Base-by-base conservation (phyloP, 2,113 vertebrate species). In the Rynchops niger region DNA sequence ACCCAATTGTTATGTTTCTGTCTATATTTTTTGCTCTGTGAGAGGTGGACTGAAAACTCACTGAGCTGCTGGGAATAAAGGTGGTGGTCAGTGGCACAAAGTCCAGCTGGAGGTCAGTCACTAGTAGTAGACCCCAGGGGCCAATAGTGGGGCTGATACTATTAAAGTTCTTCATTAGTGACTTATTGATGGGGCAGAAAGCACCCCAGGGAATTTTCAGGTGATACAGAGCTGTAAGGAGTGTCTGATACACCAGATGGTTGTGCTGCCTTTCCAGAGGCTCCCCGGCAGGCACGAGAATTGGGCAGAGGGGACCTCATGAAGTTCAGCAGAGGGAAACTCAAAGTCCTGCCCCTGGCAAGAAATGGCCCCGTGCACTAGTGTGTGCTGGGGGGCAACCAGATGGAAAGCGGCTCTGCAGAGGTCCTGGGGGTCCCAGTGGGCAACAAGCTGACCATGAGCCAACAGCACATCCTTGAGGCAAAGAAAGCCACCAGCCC, bases 271-370 rank as follows among this genome's bases (percentile, higher is more conserved):
- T 78, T 72, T 73, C 42, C 42, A 62, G 82, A 67, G 36, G 36
- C 0, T 0, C 15, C 13, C 13, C 0, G 1, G 38, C 30, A 53
- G n/a, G 23, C 3, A 1, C 32, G 36, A 45, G 65, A 61, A 25
- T 34, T 23, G 36, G 78, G 17, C 36, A 69, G 62, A 26, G 27
- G 17, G 19, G 9, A 61, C 27, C 26, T 72, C 5, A 1, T 38
- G 40, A 86, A 61, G 77, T 34, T 59, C 63, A 78, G 26, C 9
- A 15, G 29, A 53, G 32, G n/a, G 38, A 90, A 53, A 34, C 49
- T 25, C 15, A 4, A 58, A 59, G 52, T 59, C 38, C 50, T 66
- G 30, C 45, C 22, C 25, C 25, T 45, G 40, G 38, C 9, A 47
- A 66, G 43, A 21, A 77, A 25, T 20, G 47, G 32, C 26, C 55